phyloP scores from a whole-genome alignment of 1,140 invertebrate genomes.

The Phymastichus coffea region DNA sequence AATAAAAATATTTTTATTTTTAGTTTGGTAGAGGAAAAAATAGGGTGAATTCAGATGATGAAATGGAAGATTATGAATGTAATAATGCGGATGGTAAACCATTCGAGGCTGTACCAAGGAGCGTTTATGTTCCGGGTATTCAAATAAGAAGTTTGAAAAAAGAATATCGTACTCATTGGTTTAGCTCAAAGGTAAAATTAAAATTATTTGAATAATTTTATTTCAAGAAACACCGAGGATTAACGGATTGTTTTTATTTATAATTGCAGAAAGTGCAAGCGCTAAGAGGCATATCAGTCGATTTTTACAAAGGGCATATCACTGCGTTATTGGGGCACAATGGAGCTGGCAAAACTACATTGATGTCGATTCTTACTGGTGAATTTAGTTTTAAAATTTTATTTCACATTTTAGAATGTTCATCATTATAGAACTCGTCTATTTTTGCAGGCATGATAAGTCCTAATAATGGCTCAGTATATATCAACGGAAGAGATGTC shows the following conservation, averaged over 20 bases:
- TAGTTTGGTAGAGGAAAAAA: conserved; percentile 43
- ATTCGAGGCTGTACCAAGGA: conserved; percentile 43
- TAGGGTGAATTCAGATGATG: conserved; percentile 39
- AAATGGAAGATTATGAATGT: conserved; percentile 37
- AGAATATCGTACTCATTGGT: conserved; percentile 41
- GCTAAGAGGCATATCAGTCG: conserved; percentile 58
- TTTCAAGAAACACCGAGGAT: no score
- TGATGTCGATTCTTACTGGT: conserved; percentile 73
- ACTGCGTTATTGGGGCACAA: conserved; percentile 81
- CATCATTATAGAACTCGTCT: conserved; percentile 33
- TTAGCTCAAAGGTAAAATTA: conserved; percentile 41
- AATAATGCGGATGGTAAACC: conserved; percentile 36
- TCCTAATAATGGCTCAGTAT: conserved; percentile 63
- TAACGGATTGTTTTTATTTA: not conserved
- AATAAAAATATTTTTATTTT: conserved; percentile 13
- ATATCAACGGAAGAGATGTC: conserved; percentile 68
- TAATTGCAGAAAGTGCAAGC: conserved; percentile 41
- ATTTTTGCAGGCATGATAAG: conserved; percentile 60
- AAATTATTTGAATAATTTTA: not conserved
- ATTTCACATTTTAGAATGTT: conserved; percentile 36
- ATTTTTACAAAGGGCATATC: conserved; percentile 68
- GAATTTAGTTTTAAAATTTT: conserved; percentile 35
- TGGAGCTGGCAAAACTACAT: conserved; percentile 81
- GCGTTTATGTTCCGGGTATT: conserved; percentile 44
- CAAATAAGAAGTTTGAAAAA: conserved; percentile 51